Conservation (phyloP, 2,888 invertebrate species). For the Drosophila yooni region DNA sequence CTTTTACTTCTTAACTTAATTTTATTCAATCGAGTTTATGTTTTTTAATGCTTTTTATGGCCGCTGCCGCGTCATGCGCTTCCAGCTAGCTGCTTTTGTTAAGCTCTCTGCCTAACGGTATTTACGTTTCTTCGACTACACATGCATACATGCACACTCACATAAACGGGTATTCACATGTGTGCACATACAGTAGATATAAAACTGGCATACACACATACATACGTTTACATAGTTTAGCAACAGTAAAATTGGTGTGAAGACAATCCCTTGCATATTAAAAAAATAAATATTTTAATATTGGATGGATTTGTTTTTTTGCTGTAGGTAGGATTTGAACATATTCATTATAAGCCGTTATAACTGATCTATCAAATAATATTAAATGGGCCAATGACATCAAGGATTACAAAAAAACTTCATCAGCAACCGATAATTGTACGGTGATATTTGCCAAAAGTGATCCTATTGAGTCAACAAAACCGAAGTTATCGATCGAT, state of each 20-base stretch:
- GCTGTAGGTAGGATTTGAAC: neutral
- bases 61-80: constrained; percentile 47
- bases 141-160: neutral
- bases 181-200: neutral
- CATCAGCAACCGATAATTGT: neutral
- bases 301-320: neutral
- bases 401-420: neutral
- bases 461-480: neutral
- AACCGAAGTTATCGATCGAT: neutral
- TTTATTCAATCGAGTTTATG: constrained; percentile 67
- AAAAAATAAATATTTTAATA: neutral
- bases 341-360: neutral
- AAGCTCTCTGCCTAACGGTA: constrained; percentile 37
- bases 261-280: neutral
- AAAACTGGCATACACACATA: neutral
- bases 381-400: neutral
- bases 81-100: constrained; percentile 38
- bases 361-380: neutral
- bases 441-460: neutral
- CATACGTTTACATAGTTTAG: neutral
- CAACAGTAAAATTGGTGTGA: neutral
- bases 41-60: constrained; percentile 45
- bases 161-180: neutral
- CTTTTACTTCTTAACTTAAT: constrained; percentile 39
- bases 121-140: constrained; percentile 30